Conservation (phyloP, 1,140 invertebrate genomes). For the Heterodera carotae region DNA sequence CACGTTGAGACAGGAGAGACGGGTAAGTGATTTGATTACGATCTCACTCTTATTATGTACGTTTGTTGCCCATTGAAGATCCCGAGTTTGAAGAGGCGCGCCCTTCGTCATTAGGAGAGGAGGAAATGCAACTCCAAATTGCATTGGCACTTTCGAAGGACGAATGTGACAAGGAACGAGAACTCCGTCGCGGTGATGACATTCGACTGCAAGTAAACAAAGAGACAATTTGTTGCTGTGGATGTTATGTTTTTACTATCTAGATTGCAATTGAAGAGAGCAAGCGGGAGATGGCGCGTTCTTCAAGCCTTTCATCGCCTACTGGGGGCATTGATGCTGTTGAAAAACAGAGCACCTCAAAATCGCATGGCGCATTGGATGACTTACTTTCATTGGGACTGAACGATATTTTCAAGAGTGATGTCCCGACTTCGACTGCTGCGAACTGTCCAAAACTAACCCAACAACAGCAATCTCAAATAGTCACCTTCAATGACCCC, state of each 20-base stretch:
- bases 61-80: slow-evolving; percentile 43
- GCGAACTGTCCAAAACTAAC: slow-evolving; percentile 21
- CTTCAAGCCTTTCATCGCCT: slow-evolving; percentile 22
- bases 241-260: slow-evolving; percentile 16
- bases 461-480: slow-evolving; percentile 26
- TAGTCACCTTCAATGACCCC: slow-evolving; percentile 28
- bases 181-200: slow-evolving; percentile 86
- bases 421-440: slow-evolving; percentile 25
- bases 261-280: slow-evolving; percentile 59
- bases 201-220: slow-evolving; percentile 71
- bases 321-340: slow-evolving; percentile 1
- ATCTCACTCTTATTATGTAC: slow-evolving; percentile 11
- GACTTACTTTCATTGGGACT: slow-evolving; percentile 61
- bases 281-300: slow-evolving; percentile 41
- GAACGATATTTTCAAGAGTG: slow-evolving; percentile 39
- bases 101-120: slow-evolving; percentile 91
- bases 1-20: slow-evolving; percentile 36
- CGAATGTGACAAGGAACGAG: slow-evolving; percentile 94
- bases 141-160: slow-evolving; percentile 97
- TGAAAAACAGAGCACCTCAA: slow-evolving; percentile 33
- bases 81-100: slow-evolving; percentile 86
- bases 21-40: slow-evolving; percentile 17
- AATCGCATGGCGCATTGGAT: slow-evolving; percentile 58
- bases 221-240: too few species aligned
- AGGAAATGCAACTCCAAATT: slow-evolving; percentile 88